These are phyloP conservation scores for Zootermopsis nevadensis DNA, from an alignment of 2,888 invertebrate species.

Conservation along the genomic window DNA sequence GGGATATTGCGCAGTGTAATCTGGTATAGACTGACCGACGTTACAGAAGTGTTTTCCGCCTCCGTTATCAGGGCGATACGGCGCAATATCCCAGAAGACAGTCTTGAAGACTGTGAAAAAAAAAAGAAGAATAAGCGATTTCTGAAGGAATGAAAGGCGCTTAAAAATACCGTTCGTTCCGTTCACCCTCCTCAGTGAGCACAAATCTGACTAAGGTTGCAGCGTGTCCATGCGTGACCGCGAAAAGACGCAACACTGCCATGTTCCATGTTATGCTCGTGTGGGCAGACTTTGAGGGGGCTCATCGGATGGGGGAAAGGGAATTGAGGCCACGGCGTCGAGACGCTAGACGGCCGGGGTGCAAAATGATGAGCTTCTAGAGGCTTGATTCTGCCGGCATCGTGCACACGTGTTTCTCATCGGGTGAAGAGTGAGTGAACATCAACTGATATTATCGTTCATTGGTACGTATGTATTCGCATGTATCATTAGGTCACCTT, in stretches of 20 bases:
- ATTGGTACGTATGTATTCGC: not conserved
- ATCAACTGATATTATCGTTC: not conserved
- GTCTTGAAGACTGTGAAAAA: too few species aligned
- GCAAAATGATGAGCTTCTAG: conserved; percentile 19
- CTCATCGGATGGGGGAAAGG: not conserved
- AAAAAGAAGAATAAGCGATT: too few species aligned
- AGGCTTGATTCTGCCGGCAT: not conserved
- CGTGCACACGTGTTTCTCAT: not conserved
- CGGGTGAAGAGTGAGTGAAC: not conserved
- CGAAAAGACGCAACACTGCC: too few species aligned
- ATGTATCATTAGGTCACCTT: too few species aligned
- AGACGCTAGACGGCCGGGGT: not conserved
- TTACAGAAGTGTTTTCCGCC: too few species aligned
- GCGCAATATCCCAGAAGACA: too few species aligned
- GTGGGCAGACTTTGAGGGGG: conserved; percentile 14
- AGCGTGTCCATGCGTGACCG: not conserved
- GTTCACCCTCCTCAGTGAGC: not conserved
- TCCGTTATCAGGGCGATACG: too few species aligned
- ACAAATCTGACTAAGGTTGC: not conserved
- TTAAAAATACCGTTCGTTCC: not conserved
- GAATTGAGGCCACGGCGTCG: not conserved
- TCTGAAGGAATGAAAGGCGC: not conserved
- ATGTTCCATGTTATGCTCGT: not conserved
- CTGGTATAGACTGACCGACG: too few species aligned
- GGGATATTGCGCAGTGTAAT: too few species aligned